These are phyloP conservation scores for Passer montanus DNA, from an alignment of 2,113 vertebrate genomes.

Conservation along the genomic window DNA sequence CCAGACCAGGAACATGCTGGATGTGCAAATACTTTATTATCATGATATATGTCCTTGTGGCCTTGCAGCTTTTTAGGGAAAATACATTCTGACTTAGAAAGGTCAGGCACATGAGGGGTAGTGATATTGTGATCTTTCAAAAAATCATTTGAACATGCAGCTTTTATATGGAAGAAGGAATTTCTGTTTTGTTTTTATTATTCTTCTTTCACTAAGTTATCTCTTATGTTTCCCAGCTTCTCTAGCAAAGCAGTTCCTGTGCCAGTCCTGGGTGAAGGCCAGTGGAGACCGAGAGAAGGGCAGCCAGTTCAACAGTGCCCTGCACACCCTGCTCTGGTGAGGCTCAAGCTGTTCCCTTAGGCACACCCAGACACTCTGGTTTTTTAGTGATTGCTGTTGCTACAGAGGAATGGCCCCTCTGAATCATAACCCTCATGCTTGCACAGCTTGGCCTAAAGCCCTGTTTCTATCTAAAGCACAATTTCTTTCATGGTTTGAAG, in stretches of 20 bases:
- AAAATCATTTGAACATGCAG: neutral
- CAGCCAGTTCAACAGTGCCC: slow-evolving; percentile 80
- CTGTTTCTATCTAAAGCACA: neutral
- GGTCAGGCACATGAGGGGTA: neutral
- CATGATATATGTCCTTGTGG: neutral
- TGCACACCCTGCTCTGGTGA: slow-evolving; percentile 87
- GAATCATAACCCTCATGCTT: neutral
- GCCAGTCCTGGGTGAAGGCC: slow-evolving; percentile 83
- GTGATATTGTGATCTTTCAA: neutral
- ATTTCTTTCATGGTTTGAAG: neutral
- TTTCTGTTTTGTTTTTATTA: neutral
- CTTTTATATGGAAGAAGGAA: neutral
- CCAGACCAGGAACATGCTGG: neutral
- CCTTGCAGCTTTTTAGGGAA: neutral
- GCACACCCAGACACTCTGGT: neutral
- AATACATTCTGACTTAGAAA: neutral
- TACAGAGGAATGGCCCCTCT: neutral
- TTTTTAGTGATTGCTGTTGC: neutral
- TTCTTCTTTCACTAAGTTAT: neutral
- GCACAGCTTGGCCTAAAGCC: neutral
- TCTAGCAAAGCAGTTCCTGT: slow-evolving; percentile 84
- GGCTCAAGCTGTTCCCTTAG: neutral
- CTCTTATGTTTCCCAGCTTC: slow-evolving; percentile 74
- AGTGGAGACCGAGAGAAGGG: slow-evolving; percentile 83
- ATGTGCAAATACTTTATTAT: neutral